A percentile compares a stretch with the other conserved stretches of the same genome.
Conservation (phyloP, 2,888 invertebrate species). For the Hyppa rectilinea region DNA sequence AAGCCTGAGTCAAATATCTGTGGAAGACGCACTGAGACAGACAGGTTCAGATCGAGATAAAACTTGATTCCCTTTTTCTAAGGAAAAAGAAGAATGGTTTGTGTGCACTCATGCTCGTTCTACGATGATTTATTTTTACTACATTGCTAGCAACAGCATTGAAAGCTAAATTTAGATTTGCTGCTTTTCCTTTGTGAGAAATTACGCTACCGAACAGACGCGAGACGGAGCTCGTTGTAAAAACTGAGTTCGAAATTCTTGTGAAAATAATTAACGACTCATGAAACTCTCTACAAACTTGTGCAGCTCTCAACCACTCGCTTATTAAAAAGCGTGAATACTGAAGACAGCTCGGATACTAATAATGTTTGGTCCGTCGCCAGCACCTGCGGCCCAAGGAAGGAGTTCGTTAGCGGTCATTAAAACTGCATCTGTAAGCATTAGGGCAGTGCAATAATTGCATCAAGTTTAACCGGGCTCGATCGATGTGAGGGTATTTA, state of each 20-base stretch:
- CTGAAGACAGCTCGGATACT: conserved; percentile 29
- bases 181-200: conserved; percentile 31
- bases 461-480: conserved; percentile 89
- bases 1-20: conserved; percentile 28
- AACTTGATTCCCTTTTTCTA: conserved; percentile 46
- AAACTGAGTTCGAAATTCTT: conserved; percentile 34
- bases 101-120: conserved; percentile 57
- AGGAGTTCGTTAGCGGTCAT: conserved; percentile 67
- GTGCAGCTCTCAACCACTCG: conserved; percentile 20
- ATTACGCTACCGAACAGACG: conserved; percentile 8
- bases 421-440: conserved; percentile 83
- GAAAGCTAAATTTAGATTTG: conserved; percentile 49
- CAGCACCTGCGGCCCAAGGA: conserved; percentile 37
- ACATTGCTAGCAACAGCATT: conserved; percentile 30
- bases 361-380: conserved; percentile 26
- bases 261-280: conserved; percentile 34
- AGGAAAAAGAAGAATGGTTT: conserved; percentile 62
- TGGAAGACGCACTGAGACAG: conserved; percentile 40
- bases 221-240: conserved; percentile 1
- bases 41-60: conserved; percentile 53
- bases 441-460: conserved; percentile 90
- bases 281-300: conserved; percentile 51
- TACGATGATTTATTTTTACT: conserved; percentile 56
- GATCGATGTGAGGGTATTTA: conserved; percentile 91
- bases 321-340: conserved; percentile 45